Evolutionary conservation across 2,113 vertebrate species (phyloP), one percentile per base, ranked within the genome.

Genomic region (Anoura caudifer): DNA sequence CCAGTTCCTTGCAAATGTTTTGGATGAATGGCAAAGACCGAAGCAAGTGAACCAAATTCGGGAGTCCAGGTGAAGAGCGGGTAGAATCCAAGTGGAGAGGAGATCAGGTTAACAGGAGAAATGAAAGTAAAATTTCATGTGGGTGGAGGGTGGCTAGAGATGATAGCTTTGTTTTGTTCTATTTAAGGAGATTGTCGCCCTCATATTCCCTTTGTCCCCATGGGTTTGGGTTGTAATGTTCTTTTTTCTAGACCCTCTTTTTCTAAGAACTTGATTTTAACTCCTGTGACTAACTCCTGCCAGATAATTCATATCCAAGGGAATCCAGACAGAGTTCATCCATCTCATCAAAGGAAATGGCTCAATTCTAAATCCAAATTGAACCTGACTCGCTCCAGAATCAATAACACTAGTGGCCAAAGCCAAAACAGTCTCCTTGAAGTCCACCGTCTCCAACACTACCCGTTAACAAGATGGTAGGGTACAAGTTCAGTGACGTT

Each of bases 291-390:
- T 70, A 91, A 94, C 24, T 83, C 63, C n/a, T 70, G 41, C 56
- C 75, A 83, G 38, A 59, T 75, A 87, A 93, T 90, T 87, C 87
- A 87, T 88, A 75, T 45, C 54, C 12, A 33, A 3, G 16, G 43
- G 20, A 19, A 82, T 61, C 20, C 54, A 88, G 31, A 4, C 87
- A 95, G 59, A 85, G 56, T 69, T 91, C 36, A 82, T 79, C 76
- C 31, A 94, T 54, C 19, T 95, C 50, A n/a, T 88, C 72, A 90
- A 65, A 97, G n/a, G 43, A 93, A 59, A 94, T 70, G 36, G 28
- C 52, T 89, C 89, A 61, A 52, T 76, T 15, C 91, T 91, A 83
- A 88, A 83, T 91, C 63, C 87, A 80, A 94, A 69, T 26, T 73
- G 54, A 82, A 85, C 26, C 67, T 83, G 73, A 89, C 63, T 97